A percentile compares a stretch with the other conserved stretches of the same genome.
Evolutionary conservation across 2,888 invertebrate species (phyloP).

Genomic region (Parnassius glacialis): DNA sequence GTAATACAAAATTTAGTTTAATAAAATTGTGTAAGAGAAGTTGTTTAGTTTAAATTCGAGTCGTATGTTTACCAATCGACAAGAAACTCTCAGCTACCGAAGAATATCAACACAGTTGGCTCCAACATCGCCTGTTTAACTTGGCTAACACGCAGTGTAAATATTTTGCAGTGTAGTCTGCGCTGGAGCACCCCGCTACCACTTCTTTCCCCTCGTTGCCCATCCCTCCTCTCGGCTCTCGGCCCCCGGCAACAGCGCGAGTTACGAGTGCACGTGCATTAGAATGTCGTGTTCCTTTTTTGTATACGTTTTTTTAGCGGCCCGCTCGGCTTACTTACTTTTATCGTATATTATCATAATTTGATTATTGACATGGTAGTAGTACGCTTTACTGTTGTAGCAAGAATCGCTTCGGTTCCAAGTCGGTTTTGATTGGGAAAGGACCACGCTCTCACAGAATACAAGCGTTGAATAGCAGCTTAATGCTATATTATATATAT

Average conservation of each 20-base stretch:
- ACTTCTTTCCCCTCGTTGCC: neutral
- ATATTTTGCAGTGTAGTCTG: conserved; percentile 28
- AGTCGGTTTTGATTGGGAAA: too few species aligned
- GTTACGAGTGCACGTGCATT: neutral
- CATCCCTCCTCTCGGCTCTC: neutral
- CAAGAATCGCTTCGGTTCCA: too few species aligned
- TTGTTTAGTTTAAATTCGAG: neutral
- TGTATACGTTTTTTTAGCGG: neutral
- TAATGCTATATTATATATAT: too few species aligned
- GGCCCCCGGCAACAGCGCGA: neutral
- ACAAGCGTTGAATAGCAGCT: too few species aligned
- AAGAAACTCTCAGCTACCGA: neutral
- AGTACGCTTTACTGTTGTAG: too few species aligned
- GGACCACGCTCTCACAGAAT: too few species aligned
- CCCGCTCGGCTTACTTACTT: too few species aligned
- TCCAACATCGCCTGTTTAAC: conserved; percentile 3
- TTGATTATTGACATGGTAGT: too few species aligned
- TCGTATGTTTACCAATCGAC: neutral
- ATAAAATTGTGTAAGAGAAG: too few species aligned
- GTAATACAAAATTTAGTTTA: too few species aligned
- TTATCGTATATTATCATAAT: too few species aligned
- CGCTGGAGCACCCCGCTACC: neutral
- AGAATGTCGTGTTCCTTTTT: neutral
- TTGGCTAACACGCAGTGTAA: conserved; percentile 29
- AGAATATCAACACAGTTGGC: neutral